Base-by-base conservation (phyloP, 1,140 invertebrate species). In the Drusus annulatus region DNA sequence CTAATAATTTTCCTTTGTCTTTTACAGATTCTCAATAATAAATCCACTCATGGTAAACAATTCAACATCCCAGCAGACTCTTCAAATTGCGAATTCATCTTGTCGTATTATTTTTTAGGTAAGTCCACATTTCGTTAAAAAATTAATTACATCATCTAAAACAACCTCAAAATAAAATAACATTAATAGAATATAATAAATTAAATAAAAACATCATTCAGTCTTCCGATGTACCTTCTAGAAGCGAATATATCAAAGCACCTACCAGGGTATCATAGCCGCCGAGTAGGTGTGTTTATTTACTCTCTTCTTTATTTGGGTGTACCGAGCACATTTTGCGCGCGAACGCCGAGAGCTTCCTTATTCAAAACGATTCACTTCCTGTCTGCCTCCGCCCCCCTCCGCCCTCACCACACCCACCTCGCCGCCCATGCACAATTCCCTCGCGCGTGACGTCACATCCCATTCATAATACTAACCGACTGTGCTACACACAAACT, bases 351-450 rank as follows among this genome's bases (percentile, higher is more conserved):
- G 80, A 62, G 60, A 58, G 75, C 74, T 80, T 82, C 81, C 81
- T 82, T 76, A 69, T 82, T 82, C 74, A 71, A 83, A 83, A 83
- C 79, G 73, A 83, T 80, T 76, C 79, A 83, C 71, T 80, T 83
- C 81, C 81, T 80, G 81, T 80, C 65, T 75, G 76, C 36, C 68
- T 36, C 58, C 75, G 5, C 8, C 10, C 10, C 36, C 36, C 36
- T 1, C 10, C 10, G 1, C 36, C 0, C 10, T 10, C 36, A 45
- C 65, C n/a, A 45, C 60, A 52, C 56, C 80, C 36, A 50, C 36
- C 13, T 51, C 60, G 21, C 73, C 51, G 13, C 52, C 50, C 75
- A 75, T 65, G 19, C 58, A 21, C 78, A 36, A 71, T 36, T 51
- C 50, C 79, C 58, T 68, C 50, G 23, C 62, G 60, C 68, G 50